phyloP scores from a whole-genome alignment of 2,888 invertebrate species.

The Priocnemis perturbator region DNA sequence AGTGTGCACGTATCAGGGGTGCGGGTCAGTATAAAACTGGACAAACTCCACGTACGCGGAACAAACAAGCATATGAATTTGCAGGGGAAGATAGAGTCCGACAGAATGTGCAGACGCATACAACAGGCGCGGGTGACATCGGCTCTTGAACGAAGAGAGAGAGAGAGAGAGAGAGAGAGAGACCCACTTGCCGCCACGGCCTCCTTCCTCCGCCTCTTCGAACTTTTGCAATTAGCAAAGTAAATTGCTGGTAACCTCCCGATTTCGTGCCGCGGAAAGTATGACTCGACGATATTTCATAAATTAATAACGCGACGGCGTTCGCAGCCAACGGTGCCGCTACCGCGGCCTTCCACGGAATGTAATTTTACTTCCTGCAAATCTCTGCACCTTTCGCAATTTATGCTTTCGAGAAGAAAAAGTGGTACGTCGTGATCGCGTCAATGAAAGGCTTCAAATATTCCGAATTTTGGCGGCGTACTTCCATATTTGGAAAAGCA shows the following conservation, averaged over 20 bases:
- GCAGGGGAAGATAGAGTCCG: too few species aligned
- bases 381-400: background rate
- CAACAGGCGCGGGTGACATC: constrained; percentile 19
- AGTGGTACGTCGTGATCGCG: too few species aligned
- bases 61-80: background rate
- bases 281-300: constrained; percentile 31
- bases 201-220: constrained; percentile 12
- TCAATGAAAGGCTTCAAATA: too few species aligned
- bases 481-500: too few species aligned
- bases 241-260: constrained; percentile 46
- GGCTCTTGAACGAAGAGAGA: constrained; percentile 4
- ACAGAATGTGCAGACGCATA: too few species aligned
- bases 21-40: background rate
- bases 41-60: background rate
- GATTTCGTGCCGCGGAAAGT: constrained; percentile 23
- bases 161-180: too few species aligned
- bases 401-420: too few species aligned
- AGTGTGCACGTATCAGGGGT: constrained; percentile 20
- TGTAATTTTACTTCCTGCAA: constrained; percentile 1
- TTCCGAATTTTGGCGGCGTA: too few species aligned
- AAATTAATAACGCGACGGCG: constrained; percentile 42
- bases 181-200: too few species aligned
- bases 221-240: constrained; percentile 53
- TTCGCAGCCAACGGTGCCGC: constrained; percentile 5
- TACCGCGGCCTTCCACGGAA: too few species aligned